Conservation (phyloP, 2,797 vertebrate species). For the Amblyraja radiata region DNA sequence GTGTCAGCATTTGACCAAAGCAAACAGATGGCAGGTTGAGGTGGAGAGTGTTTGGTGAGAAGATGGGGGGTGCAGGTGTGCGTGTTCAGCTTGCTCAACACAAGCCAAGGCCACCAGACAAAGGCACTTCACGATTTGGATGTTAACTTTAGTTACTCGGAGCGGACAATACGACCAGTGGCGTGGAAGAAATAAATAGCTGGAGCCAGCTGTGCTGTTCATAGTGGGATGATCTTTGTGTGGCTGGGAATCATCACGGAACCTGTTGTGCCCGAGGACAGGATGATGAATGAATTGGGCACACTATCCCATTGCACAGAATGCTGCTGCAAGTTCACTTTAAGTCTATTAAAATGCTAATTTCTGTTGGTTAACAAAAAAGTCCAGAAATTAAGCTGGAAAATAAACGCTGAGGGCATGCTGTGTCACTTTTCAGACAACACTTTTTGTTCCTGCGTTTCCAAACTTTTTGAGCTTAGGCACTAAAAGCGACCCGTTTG, state of each 20-base stretch:
- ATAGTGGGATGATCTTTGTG: conserved; percentile 62
- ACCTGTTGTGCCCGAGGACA: conserved; percentile 69
- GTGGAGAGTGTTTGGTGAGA: conserved; percentile 38
- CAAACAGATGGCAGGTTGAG: conserved; percentile 38
- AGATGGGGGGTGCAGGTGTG: conserved; percentile 60
- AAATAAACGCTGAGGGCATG: background rate
- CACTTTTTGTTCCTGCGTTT: background rate
- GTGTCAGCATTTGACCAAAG: background rate
- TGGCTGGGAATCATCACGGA: conserved; percentile 61
- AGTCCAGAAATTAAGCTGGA: conserved; percentile 49
- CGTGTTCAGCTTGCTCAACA: conserved; percentile 49
- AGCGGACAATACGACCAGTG: conserved; percentile 70
- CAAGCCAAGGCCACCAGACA: conserved; percentile 53
- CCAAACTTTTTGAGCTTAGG: background rate
- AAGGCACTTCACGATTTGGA: conserved; percentile 60
- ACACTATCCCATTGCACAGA: conserved; percentile 58
- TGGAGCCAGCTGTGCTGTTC: conserved; percentile 77
- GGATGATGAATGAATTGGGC: conserved; percentile 68
- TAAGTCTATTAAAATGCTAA: conserved; percentile 74
- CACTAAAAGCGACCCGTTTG: background rate
- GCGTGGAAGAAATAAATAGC: conserved; percentile 63
- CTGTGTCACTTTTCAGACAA: background rate
- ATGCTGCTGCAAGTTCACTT: conserved; percentile 67
- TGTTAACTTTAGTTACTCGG: conserved; percentile 71
- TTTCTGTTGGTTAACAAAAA: conserved; percentile 62